Conservation (phyloP, 1,140 invertebrate genomes). For the Heliconius eleuchia region DNA sequence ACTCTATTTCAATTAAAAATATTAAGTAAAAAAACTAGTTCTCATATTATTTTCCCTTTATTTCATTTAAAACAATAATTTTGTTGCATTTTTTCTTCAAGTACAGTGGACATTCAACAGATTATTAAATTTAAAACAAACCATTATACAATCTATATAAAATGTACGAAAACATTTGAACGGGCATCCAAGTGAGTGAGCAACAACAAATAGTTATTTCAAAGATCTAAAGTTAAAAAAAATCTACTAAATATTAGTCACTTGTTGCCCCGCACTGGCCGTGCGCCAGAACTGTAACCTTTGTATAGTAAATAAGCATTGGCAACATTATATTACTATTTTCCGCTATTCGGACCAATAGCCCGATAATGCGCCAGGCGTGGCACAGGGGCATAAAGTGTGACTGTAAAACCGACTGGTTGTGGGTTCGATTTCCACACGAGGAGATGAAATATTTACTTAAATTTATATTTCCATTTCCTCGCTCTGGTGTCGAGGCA, state of each 20-base stretch:
- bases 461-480: too few relatives aligned
- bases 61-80: not conserved
- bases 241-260: constrained; percentile 12
- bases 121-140: not conserved
- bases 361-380: not conserved
- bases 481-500: too few relatives aligned
- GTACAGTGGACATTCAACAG: not conserved
- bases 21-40: not conserved
- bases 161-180: not conserved
- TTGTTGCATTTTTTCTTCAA: not conserved
- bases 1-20: not conserved
- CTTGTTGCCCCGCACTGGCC: constrained; percentile 34
- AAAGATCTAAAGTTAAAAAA: not conserved
- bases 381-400: too few relatives aligned
- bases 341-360: not conserved
- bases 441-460: too few relatives aligned
- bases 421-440: too few relatives aligned
- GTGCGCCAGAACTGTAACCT: constrained; percentile 16
- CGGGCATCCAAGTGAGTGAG: not conserved
- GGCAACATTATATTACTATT: not conserved
- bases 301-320: not conserved
- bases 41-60: not conserved
- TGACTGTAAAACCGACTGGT: too few relatives aligned
- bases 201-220: not conserved
- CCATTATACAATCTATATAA: not conserved